Percentiles rank a stretch among this genome's conserved stretches.
Evolutionary conservation across 2,888 invertebrate genomes (phyloP).

Genomic region (Dasysyrphus albostriatus): DNA sequence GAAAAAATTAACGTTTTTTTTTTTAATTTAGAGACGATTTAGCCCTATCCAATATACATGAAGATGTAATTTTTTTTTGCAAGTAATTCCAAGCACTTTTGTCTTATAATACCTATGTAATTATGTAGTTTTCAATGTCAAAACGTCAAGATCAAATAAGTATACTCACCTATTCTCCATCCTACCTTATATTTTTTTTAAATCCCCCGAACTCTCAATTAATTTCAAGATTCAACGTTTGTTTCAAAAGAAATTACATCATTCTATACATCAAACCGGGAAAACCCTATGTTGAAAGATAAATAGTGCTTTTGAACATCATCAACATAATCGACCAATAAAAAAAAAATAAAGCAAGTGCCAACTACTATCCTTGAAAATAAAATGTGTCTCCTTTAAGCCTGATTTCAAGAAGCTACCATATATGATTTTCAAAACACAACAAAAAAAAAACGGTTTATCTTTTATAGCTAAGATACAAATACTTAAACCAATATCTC

Average conservation of each 20-base stretch:
- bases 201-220: conserved; percentile 13
- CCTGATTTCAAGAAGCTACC: conserved; percentile 5
- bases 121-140: conserved; percentile 53
- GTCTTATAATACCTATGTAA: conserved; percentile 7
- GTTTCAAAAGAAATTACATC: conserved; percentile 42
- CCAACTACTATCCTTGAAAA: conserved; percentile 24
- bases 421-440: neutral
- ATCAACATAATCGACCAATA: neutral
- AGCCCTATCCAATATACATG: too few relatives aligned
- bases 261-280: conserved; percentile 1
- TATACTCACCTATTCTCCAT: neutral
- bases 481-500: neutral
- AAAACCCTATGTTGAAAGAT: conserved; percentile 28
- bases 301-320: neutral
- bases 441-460: neutral
- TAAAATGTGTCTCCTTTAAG: conserved; percentile 23
- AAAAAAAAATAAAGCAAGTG: neutral
- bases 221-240: conserved; percentile 13
- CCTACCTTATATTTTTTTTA: neutral
- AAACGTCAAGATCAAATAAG: conserved; percentile 12
- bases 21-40: too few relatives aligned
- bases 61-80: too few relatives aligned
- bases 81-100: neutral
- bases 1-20: too few relatives aligned
- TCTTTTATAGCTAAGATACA: conserved; percentile 1